Evolutionary conservation across 2,113 vertebrate species (phyloP).

Genomic region (Noturus placidus): DNA sequence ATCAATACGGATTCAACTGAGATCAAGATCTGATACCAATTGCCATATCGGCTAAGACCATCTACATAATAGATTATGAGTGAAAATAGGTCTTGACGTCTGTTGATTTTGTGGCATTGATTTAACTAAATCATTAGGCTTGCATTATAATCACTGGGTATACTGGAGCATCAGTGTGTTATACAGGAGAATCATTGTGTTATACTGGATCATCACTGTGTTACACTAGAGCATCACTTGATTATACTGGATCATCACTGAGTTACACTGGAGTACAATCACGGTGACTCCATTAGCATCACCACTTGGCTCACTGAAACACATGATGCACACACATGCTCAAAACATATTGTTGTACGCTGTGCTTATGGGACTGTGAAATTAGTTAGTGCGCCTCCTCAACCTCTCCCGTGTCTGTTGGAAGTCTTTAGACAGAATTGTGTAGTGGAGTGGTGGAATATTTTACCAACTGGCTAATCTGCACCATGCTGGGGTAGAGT

Average conservation of each 20-base stretch:
- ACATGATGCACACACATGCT: not conserved
- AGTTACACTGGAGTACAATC: not conserved
- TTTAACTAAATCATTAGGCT: not conserved
- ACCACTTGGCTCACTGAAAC: not conserved
- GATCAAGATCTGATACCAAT: not conserved
- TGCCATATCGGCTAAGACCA: not conserved
- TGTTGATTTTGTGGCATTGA: not conserved
- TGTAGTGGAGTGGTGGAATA: not conserved
- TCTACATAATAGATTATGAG: not conserved
- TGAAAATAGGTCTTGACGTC: not conserved
- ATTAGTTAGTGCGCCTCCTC: not conserved
- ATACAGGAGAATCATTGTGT: not conserved
- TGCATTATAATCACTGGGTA: not conserved
- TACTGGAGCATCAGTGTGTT: not conserved
- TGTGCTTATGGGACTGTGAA: not conserved
- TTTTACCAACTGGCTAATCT: not conserved
- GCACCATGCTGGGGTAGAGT: not conserved
- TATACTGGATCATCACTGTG: not conserved
- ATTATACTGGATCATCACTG: not conserved
- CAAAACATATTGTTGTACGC: not conserved
- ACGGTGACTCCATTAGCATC: not conserved
- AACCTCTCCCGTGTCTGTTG: not conserved
- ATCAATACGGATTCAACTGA: conserved; percentile 23
- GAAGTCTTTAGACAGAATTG: not conserved
- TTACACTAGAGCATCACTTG: not conserved